Evolutionary conservation across 2,888 invertebrate genomes (phyloP).

Genomic region (Clunio marinus): DNA sequence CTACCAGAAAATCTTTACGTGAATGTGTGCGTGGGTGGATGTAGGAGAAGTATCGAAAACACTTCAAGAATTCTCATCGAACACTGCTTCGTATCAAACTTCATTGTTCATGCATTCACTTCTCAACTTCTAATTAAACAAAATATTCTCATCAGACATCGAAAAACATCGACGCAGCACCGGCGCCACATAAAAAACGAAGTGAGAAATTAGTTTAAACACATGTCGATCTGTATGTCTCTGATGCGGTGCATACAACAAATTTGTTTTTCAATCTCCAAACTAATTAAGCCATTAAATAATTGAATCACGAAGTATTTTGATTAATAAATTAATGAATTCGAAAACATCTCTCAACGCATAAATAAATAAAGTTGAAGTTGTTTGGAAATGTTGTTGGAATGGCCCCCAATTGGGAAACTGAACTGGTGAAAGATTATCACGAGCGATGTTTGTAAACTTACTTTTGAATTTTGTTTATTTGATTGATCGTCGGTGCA

Average conservation of each 20-base stretch:
- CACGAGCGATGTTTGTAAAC: not conserved
- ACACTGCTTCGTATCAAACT: too few relatives aligned
- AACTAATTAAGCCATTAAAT: conserved; percentile 15
- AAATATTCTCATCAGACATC: too few relatives aligned
- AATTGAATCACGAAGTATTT: conserved; percentile 1
- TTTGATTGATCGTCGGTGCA: too few relatives aligned
- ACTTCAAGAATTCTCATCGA: too few relatives aligned
- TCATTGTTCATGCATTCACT: too few relatives aligned
- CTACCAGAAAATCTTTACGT: too few relatives aligned
- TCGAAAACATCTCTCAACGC: not conserved
- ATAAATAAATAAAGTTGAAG: not conserved
- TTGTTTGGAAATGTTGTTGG: not conserved
- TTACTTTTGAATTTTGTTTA: too few relatives aligned
- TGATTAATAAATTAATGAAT: conserved; percentile 17
- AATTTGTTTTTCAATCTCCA: conserved; percentile 1
- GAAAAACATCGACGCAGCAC: not conserved
- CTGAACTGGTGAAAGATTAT: not conserved
- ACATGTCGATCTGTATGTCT: conserved; percentile 18
- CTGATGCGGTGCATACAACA: too few relatives aligned
- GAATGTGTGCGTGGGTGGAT: too few relatives aligned
- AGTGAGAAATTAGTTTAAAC: conserved; percentile 21
- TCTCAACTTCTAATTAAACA: too few relatives aligned
- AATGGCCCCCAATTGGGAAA: too few relatives aligned
- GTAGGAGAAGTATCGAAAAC: too few relatives aligned
- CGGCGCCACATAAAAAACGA: conserved; percentile 34